Base-by-base conservation (phyloP, 23 tunicate genomes). In the Halocynthia roretzi region DNA sequence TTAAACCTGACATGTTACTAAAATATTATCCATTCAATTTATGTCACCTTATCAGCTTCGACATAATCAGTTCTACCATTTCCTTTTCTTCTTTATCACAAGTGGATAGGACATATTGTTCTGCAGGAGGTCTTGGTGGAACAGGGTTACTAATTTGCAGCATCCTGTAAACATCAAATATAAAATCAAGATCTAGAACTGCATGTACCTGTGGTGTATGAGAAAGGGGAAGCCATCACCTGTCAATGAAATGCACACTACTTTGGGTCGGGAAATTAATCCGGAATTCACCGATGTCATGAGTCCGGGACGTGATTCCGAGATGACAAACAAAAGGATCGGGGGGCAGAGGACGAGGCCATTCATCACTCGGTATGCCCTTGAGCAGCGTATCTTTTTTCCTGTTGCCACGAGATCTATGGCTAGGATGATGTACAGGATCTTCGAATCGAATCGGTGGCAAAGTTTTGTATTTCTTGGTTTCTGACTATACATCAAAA, bases 381-480 rank as follows among this genome's bases (percentile, higher is more conserved):
- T 89, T 57, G 62, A 62, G 66, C 68, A 83, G 11, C 87, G 83
- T 10, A 0, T 52, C 12, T 71, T 17, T 71, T 55, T 74, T 74
- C 62, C 78, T 74, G 10, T 50, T 53, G 60, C 70, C 53, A 49
- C 96, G 76, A 17, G 96, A 89, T 67, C 96, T 67, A 80, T 89
- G 80, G 88, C 96, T 89, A 5, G 96, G 96, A 14, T 70, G 67
- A 68, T 84, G 82, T 51, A 89, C 84, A 4, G 96, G 96, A 60
- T 89, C 75, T 67, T 89, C 96, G 71, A 83, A 89, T 50, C 96
- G 70, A 70, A 89, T 89, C 70, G 96, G 96, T 17, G 96, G 96
- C 57, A 89, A 82, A 5, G 96, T 89, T 55, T 80, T 68, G 96
- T 56, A 89, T 9, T 15, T 78, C 62, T 83, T 89, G 68, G 52